Percentiles rank a stretch among this genome's conserved stretches.
Evolutionary conservation across 2,113 vertebrate genomes (phyloP).

Genomic region (Oreochromis spilurus): DNA sequence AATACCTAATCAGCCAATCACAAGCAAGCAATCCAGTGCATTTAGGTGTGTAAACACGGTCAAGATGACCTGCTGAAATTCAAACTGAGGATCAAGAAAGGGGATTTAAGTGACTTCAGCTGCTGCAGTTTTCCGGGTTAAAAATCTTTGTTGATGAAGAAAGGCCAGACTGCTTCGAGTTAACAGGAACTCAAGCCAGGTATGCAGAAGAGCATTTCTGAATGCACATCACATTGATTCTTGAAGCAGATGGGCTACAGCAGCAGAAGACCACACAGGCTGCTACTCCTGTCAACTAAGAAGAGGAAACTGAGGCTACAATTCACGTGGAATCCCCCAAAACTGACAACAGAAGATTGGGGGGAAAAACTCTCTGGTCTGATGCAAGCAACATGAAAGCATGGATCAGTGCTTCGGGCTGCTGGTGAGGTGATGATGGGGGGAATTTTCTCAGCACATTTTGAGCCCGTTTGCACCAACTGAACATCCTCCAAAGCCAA

Average conservation of each 20-base stretch:
- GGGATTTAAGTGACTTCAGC: neutral
- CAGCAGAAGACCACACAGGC: neutral
- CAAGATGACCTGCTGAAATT: neutral
- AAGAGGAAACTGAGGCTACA: neutral
- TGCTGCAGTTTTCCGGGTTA: neutral
- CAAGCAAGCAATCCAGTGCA: neutral
- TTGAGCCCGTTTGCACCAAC: neutral
- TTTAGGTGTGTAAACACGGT: neutral
- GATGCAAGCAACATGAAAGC: neutral
- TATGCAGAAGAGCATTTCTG: neutral
- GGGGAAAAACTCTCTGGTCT: neutral
- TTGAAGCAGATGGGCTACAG: neutral
- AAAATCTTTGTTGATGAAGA: neutral
- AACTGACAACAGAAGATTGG: neutral
- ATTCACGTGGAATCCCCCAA: neutral
- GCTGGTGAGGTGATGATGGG: neutral
- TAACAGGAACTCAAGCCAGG: neutral
- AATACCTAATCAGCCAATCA: neutral
- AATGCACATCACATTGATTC: neutral
- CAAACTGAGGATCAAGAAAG: neutral
- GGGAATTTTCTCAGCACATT: neutral
- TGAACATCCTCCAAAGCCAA: neutral
- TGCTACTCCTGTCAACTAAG: neutral
- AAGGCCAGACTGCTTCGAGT: neutral
- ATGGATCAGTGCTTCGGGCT: neutral